Percentiles rank a stretch among this genome's conserved stretches.
phyloP scores from a whole-genome alignment of 2,113 vertebrate species.

The Lampris megalopsis region DNA sequence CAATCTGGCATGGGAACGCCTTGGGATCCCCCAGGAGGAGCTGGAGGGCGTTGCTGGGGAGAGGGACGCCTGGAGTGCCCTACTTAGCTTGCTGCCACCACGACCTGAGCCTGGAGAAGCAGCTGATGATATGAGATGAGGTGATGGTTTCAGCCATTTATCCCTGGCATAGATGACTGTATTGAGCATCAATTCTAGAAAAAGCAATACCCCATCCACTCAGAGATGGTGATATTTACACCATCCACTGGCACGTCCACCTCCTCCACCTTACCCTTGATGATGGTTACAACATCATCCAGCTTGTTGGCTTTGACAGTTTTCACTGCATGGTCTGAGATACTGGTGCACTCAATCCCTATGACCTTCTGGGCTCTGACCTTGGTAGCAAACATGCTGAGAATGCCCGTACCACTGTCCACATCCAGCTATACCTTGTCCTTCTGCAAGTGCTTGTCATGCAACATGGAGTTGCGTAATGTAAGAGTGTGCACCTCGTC shows the following conservation, averaged over 20 bases:
- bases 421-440: slow-evolving; percentile 95
- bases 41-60: no score
- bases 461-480: slow-evolving; percentile 95
- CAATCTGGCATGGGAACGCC: no score
- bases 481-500: slow-evolving; percentile 94
- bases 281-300: slow-evolving; percentile 92
- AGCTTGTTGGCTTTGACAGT: slow-evolving; percentile 95
- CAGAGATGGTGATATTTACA: slow-evolving; percentile 94
- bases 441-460: slow-evolving; percentile 94
- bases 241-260: slow-evolving; percentile 91
- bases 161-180: slow-evolving; percentile 92
- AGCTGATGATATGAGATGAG: no score
- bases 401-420: slow-evolving; percentile 92
- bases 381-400: slow-evolving; percentile 96
- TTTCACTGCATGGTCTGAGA: slow-evolving; percentile 94
- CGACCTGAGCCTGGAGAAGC: no score
- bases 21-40: no score
- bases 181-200: slow-evolving; percentile 97
- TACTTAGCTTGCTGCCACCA: no score
- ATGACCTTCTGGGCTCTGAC: slow-evolving; percentile 93
- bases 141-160: slow-evolving; percentile 85
- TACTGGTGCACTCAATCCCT: slow-evolving; percentile 95
- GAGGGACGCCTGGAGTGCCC: no score
- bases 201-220: slow-evolving; percentile 97
- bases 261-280: slow-evolving; percentile 96